Evolutionary conservation across 2,888 invertebrate species (phyloP), one percentile per base, ranked within the genome.

Genomic region (Dynastes maya): DNA sequence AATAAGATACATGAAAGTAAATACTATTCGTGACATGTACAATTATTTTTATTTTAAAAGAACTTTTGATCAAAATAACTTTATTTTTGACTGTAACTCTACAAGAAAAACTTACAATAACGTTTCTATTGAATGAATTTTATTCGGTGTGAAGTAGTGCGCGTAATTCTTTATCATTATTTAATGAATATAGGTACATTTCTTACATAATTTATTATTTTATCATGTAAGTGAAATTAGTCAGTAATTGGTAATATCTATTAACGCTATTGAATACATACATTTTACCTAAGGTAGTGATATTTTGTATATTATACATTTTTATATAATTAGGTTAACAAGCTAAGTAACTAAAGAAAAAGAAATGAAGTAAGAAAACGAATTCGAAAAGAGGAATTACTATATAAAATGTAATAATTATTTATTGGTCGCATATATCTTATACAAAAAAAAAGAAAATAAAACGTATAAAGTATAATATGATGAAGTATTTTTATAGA

Each of bases 401-500:
- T 37, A 45, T 37, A 40, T 27, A 51, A 27, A 68, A 68, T 68
- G 27, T 68, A 58, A 49, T 61, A 74, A 61, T 45, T 22, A 61
- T 74, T 51, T 22, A 74, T 74, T 74, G 61, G 49, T 74, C 61
- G 27, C 40, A 55, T 76, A 68, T 76, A 76, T 61, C 76, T 76
- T 58, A 76, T 68, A 67, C 76, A 76, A 76, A 58, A 55, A 53
- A 27, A 65, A 67, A 32, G 61, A 64, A 64, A 75, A 65, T 51
- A 61, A 29, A 29, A 76, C 67, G 58, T 76, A 76, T 76, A 76
- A 76, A 45, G 2, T 45, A 45, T 45, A 45, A 76, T 76, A 74
- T 61, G 67, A 76, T 45, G 76, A 76, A 68, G 76, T 76, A 76
- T 76, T 76, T 76, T 76, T 76, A 76, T 65, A 76, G 76, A 68